Conservation (phyloP, 2,888 invertebrate species). For the Heliothis peltigera region DNA sequence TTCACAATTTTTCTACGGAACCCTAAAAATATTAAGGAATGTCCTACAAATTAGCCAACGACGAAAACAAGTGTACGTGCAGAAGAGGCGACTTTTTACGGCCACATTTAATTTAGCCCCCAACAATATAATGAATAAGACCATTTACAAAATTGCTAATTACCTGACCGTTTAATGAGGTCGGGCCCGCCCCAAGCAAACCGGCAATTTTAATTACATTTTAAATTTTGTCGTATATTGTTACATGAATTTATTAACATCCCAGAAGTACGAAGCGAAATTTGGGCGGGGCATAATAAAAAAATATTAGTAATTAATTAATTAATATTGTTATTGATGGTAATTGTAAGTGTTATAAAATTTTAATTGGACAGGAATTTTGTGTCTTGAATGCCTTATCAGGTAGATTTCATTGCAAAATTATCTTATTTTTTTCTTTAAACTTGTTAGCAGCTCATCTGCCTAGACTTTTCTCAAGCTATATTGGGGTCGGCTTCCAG, state of each 20-base stretch:
- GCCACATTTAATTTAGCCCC: constrained; percentile 70
- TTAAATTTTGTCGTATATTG: constrained; percentile 75
- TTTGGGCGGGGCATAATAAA: constrained; percentile 44
- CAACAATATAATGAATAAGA: constrained; percentile 83
- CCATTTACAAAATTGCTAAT: constrained; percentile 87
- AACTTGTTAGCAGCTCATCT: too few relatives aligned
- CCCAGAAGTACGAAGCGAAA: constrained; percentile 47
- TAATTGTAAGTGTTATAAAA: constrained; percentile 30
- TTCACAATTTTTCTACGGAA: background rate
- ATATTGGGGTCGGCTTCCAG: too few relatives aligned
- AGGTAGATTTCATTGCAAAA: background rate
- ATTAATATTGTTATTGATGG: constrained; percentile 50
- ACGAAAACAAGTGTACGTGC: constrained; percentile 35
- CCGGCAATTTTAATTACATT: constrained; percentile 81
- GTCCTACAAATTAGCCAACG: constrained; percentile 43
- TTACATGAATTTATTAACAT: constrained; percentile 57
- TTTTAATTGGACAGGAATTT: constrained; percentile 50
- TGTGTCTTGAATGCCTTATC: constrained; percentile 2
- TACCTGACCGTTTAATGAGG: constrained; percentile 86
- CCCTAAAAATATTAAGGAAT: constrained; percentile 38
- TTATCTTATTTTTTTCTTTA: too few relatives aligned
- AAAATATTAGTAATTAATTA: constrained; percentile 52
- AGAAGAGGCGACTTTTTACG: constrained; percentile 55
- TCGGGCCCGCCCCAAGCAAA: constrained; percentile 71
- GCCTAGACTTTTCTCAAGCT: too few relatives aligned